Percentiles rank a stretch among this genome's conserved stretches.
phyloP scores from a whole-genome alignment of 37 sponge, comb jelly and placozoan species.

The Agelas oroides region DNA sequence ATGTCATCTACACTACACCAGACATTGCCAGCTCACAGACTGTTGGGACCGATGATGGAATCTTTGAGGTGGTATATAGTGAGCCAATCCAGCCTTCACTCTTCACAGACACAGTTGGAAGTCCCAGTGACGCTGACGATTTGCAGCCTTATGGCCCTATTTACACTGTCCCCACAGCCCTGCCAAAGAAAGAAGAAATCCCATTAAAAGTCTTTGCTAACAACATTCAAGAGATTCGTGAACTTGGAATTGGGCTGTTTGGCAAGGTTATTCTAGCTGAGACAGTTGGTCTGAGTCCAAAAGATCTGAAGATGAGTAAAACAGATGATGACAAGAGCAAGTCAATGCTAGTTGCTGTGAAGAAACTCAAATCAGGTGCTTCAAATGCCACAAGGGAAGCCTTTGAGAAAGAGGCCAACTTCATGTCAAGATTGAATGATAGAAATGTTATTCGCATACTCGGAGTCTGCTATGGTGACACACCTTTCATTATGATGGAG shows the following conservation, averaged over 20 bases:
- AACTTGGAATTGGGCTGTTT: conserved; percentile 75
- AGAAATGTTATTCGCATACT: conserved; percentile 64
- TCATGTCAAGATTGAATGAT: conserved; percentile 70
- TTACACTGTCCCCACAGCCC: conserved; percentile 26
- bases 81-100: conserved; percentile 33
- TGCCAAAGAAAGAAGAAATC: not conserved
- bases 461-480: conserved; percentile 55
- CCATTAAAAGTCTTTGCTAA: conserved; percentile 7
- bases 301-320: conserved; percentile 49
- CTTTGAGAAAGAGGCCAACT: conserved; percentile 67
- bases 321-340: conserved; percentile 22
- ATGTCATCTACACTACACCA: no score
- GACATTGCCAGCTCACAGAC: no score
- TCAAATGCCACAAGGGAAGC: not conserved
- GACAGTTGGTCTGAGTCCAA: conserved; percentile 45
- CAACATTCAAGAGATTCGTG: conserved; percentile 37
- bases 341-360: conserved; percentile 61
- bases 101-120: not conserved
- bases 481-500: conserved; percentile 74
- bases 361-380: conserved; percentile 42
- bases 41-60: no score
- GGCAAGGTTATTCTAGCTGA: conserved; percentile 64
- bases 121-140: conserved; percentile 5
- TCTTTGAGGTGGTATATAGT: conserved; percentile 34
- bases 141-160: conserved; percentile 17